These are phyloP conservation scores for Euplagia quadripunctaria DNA, from an alignment of 2,888 invertebrate genomes.

Conservation along the genomic window DNA sequence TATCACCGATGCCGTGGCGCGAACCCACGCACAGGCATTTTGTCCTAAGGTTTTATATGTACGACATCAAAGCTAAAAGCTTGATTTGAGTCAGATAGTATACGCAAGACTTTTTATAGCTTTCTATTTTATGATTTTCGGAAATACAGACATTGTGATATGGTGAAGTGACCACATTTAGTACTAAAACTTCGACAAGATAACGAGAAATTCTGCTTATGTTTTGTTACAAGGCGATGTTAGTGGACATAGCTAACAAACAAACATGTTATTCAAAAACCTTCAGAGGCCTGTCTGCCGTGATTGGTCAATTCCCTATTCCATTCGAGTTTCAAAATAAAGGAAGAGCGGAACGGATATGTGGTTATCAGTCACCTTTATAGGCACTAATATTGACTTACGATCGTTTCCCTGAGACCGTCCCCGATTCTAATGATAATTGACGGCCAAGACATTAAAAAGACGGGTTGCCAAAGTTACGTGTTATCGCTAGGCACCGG, in stretches of 20 bases:
- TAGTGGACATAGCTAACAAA: neutral
- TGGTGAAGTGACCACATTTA: neutral
- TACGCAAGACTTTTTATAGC: neutral
- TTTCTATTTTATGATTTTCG: neutral
- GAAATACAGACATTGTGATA: neutral
- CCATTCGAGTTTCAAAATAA: slow-evolving; percentile 65
- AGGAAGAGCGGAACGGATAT: slow-evolving; percentile 63
- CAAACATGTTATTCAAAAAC: slow-evolving; percentile 47
- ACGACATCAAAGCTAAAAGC: neutral
- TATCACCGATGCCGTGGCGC: slow-evolving; percentile 63
- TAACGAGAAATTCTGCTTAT: neutral
- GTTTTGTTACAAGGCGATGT: neutral
- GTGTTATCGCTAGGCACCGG: slow-evolving; percentile 64
- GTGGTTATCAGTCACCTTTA: slow-evolving; percentile 83
- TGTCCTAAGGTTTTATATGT: slow-evolving; percentile 50
- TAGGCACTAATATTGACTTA: slow-evolving; percentile 84
- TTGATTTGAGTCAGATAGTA: neutral
- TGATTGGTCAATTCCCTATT: slow-evolving; percentile 67
- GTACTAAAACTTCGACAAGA: neutral
- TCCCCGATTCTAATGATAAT: slow-evolving; percentile 81
- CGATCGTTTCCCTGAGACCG: slow-evolving; percentile 65
- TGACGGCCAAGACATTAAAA: slow-evolving; percentile 78
- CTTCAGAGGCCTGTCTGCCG: slow-evolving; percentile 27
- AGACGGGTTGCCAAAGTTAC: slow-evolving; percentile 79
- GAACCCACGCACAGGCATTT: slow-evolving; percentile 67